phyloP scores from a whole-genome alignment of 30 jellyfish, hydroid and myxozoan genomes.

The Cassiopea andromeda region DNA sequence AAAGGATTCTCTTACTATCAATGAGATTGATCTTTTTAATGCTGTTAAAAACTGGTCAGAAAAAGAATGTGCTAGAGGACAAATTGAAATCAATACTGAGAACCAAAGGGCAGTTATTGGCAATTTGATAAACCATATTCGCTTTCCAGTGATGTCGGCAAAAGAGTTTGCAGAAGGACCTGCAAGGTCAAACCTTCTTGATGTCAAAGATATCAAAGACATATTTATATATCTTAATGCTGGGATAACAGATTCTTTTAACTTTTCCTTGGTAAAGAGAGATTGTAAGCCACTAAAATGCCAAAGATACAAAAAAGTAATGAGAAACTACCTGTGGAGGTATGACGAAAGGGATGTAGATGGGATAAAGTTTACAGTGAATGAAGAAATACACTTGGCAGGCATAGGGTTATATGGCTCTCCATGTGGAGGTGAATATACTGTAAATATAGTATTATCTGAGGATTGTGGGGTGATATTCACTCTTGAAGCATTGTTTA shows the following conservation, averaged over 20 bases:
- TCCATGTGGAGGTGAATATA: constrained; percentile 97
- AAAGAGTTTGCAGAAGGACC: constrained; percentile 98
- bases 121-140: constrained; percentile 66
- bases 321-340: constrained; percentile 96
- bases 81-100: constrained; percentile 51
- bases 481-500: constrained; percentile 66
- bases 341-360: constrained; percentile 94
- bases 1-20: constrained; percentile 70
- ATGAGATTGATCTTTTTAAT: constrained; percentile 84
- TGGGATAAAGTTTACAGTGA: constrained; percentile 89
- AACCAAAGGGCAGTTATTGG: constrained; percentile 65
- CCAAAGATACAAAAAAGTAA: constrained; percentile 73
- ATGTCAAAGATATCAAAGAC: constrained; percentile 82
- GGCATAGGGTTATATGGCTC: constrained; percentile 97
- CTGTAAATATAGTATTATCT: constrained; percentile 61
- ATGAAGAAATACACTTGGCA: constrained; percentile 80
- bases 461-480: constrained; percentile 70
- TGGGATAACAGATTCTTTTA: constrained; percentile 66
- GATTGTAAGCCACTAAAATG: constrained; percentile 81
- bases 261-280: constrained; percentile 61
- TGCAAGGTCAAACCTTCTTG: constrained; percentile 89
- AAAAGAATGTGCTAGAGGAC: constrained; percentile 77
- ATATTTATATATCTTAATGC: constrained; percentile 84
- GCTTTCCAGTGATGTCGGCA: constrained; percentile 98
- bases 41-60: constrained; percentile 90